phyloP scores from a whole-genome alignment of 2,113 vertebrate species.

The Apus apus region DNA sequence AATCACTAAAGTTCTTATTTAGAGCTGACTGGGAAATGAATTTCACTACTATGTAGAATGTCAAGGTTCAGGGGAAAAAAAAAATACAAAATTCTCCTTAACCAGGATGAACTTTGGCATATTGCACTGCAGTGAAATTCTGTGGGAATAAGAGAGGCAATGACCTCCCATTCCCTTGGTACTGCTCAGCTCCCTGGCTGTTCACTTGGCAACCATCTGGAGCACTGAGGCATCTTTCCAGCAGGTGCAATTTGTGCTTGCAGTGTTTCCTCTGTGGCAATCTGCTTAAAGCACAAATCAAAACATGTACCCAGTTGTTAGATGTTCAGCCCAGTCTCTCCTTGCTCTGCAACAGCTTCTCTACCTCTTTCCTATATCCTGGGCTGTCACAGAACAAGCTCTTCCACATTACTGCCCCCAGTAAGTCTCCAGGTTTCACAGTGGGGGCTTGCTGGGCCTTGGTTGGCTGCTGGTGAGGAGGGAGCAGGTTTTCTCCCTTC shows the following conservation, averaged over 20 bases:
- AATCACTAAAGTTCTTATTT: conserved; percentile 13
- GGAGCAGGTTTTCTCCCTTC: not conserved
- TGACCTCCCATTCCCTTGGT: conserved; percentile 41
- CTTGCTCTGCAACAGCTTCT: not conserved
- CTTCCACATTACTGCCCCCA: not conserved
- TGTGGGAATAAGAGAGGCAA: conserved; percentile 51
- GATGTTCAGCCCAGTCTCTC: not conserved
- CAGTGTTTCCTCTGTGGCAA: not conserved
- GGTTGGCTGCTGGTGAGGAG: not conserved
- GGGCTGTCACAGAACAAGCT: not conserved
- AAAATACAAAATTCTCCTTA: not conserved
- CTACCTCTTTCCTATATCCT: not conserved
- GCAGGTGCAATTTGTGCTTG: conserved; percentile 25
- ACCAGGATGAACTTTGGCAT: conserved; percentile 55
- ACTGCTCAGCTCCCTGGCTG: not conserved
- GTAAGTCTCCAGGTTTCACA: not conserved
- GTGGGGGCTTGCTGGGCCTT: not conserved
- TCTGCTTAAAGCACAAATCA: not conserved
- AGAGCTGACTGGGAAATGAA: conserved; percentile 8
- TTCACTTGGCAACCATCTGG: conserved; percentile 3
- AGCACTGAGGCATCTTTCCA: conserved; percentile 31
- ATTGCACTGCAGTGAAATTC: conserved; percentile 33
- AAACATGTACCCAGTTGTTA: not conserved
- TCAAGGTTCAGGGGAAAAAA: conserved; percentile 36
- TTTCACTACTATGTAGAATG: conserved; percentile 41